Percentiles rank a stretch among this genome's conserved stretches.
These are phyloP conservation scores for Thelaira solivaga DNA, from an alignment of 2,888 invertebrate species.

Conservation along the genomic window DNA sequence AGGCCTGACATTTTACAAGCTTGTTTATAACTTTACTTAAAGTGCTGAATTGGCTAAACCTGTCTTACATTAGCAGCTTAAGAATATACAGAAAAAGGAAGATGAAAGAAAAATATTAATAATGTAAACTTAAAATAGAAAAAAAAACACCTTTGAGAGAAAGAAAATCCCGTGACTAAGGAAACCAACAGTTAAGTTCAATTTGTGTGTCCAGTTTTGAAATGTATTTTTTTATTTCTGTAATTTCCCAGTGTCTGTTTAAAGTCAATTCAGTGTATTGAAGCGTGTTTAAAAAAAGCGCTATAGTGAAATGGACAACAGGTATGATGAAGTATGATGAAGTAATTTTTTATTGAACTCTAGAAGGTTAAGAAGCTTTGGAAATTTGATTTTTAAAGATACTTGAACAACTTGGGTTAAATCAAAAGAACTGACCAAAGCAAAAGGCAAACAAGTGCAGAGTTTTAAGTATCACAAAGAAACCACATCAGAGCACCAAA, in stretches of 20 bases:
- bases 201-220: slow-evolving; percentile 18
- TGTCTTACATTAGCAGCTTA: slow-evolving; percentile 28
- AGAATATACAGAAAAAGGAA: not conserved
- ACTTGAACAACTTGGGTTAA: too few relatives aligned
- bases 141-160: not conserved
- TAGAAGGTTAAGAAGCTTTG: too few relatives aligned
- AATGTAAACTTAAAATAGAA: not conserved
- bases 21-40: slow-evolving; percentile 36
- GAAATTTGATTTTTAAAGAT: too few relatives aligned
- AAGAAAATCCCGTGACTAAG: not conserved
- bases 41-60: slow-evolving; percentile 22
- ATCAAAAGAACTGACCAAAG: too few relatives aligned
- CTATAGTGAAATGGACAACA: too few relatives aligned
- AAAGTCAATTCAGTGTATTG: not conserved
- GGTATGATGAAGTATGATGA: too few relatives aligned
- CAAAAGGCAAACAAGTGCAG: too few relatives aligned
- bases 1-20: slow-evolving; percentile 1
- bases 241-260: not conserved
- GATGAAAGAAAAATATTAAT: not conserved
- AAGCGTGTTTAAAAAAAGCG: slow-evolving; percentile 42
- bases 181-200: not conserved
- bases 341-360: too few relatives aligned
- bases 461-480: too few relatives aligned
- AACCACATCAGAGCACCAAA: too few relatives aligned
- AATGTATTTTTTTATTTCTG: not conserved